Evolutionary conservation across 2,113 vertebrate species (phyloP).

Genomic region (Semnornis frantzii): DNA sequence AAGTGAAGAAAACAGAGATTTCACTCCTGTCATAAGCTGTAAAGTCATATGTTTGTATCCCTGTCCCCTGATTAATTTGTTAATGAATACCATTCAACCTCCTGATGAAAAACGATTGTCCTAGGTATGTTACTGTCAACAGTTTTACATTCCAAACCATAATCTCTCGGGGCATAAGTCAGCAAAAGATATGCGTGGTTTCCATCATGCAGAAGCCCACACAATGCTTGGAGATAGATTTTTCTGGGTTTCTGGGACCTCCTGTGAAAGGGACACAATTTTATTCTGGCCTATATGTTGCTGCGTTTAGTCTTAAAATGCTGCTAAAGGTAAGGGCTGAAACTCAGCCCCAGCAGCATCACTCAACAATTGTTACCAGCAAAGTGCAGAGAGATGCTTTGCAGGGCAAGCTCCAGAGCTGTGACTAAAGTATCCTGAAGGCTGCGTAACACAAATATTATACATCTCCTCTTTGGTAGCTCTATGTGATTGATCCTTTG

Average conservation of each 20-base stretch:
- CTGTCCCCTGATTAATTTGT: conserved; percentile 31
- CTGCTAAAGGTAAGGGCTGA: neutral
- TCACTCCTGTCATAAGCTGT: neutral
- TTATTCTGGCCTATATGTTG: neutral
- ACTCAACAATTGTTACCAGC: accelerated
- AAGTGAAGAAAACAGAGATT: conserved; percentile 14
- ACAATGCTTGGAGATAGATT: neutral
- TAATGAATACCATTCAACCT: conserved; percentile 5
- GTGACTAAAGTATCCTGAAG: neutral
- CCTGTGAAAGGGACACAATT: neutral
- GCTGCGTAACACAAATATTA: neutral
- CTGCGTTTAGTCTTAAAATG: neutral
- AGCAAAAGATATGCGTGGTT: conserved; percentile 22
- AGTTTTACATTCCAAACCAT: conserved; percentile 45
- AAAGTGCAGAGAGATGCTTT: neutral
- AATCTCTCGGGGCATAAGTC: conserved; percentile 27
- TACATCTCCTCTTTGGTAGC: neutral
- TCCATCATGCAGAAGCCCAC: neutral
- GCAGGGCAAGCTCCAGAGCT: neutral
- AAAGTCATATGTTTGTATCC: neutral
- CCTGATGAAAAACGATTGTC: conserved; percentile 48
- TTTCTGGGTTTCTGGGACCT: neutral
- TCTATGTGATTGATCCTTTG: neutral
- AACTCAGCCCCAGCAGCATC: neutral
- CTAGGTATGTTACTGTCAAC: conserved; percentile 22